Base-by-base conservation (phyloP, 2,113 vertebrate species). In the Neolamprologus variostigma region DNA sequence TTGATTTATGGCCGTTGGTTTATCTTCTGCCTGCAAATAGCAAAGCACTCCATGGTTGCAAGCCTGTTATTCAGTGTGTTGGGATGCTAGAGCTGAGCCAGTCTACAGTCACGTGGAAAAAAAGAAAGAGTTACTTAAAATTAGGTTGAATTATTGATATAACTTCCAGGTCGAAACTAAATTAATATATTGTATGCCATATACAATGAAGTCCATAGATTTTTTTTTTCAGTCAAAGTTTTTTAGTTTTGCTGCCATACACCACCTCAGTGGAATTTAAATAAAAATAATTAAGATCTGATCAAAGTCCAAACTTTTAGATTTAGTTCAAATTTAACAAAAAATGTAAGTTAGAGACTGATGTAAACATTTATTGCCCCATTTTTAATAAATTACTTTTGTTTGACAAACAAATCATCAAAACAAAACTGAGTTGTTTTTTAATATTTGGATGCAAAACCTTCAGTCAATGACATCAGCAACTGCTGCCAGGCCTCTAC, bases 1-100 rank as follows among this genome's bases (percentile, higher is more conserved):
- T 87, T 94, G 91, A 95, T 93, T 93, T 92, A 93, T 93, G 87
- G 84, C 87, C 87, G 63, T 26, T 17, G 80, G 91, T 94, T 94
- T 93, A 94, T 94, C 93, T 90, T 82, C 91, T 8, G 81, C 85
- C 87, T 89, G 82, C 89, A 93, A 93, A 92, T 86, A 91, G 86
- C 81, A 73, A 21, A 61, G 73, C 89, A 13, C 76, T 81, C 63
- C 21, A 8, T 12, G n/a, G 89, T 19, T 78, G 84, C 50, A 8
- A 31, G 83, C 55, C 35, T 68, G 79, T 68, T 61, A 54, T 80
- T 35, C 87, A 31, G 5, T 40, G 87, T 3, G 82, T 35, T 61
- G 50, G 50, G 82, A 81, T 12, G 80, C 50, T 19, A 4, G 50
- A 84, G 73, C 84, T 73, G 84, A 92, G 68, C 88, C 88, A 68